Base-by-base conservation (phyloP, 2,797 vertebrate species). In the Phrynocephalus guinanensis region DNA sequence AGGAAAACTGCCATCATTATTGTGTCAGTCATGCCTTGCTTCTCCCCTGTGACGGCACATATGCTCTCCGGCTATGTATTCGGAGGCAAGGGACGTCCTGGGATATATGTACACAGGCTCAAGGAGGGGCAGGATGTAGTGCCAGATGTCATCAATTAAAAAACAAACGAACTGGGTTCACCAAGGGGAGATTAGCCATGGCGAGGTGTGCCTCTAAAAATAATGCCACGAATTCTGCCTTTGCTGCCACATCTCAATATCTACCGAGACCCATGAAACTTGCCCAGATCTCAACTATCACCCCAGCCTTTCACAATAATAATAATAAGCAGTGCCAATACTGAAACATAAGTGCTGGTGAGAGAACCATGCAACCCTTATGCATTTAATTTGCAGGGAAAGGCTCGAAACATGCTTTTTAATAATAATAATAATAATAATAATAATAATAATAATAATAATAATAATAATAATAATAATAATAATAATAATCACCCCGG, bases 61-160 rank as follows among this genome's bases (percentile, higher is more conserved):
- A 0, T 93, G 89, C 67, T 89, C 86, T 68, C 8, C 11, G 83
- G 90, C 3, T 0, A 81, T 73, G 60, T 82, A 63, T 91, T 91
- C 79, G 76, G 91, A 86, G 56, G 30, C 85, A 30, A 92, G 85
- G 66, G 89, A 82, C 85, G 63, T 90, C 94, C 87, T 87, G 66
- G 76, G 16, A 63, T 24, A 83, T 79, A 90, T 24, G 85, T 79
- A 90, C 48, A 11, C 3, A 10, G 2, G 52, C 88, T 88, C 86
- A 89, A 92, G 90, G 90, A 91, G 72, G 85, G 88, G 87, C 90
- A 95, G 91, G 89, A 93, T 90, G 90, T 84, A 67, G 81, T 89
- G 88, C 56, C 81, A 67, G 2, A 52, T 0, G 1, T 78, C 79
- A 87, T 60, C 81, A 83, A 83, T 60, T 76, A 76, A 48, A 76